Percentiles rank a stretch among this genome's conserved stretches.
Evolutionary conservation across 2,113 vertebrate genomes (phyloP).

Genomic region (Ardeotis arabs): DNA sequence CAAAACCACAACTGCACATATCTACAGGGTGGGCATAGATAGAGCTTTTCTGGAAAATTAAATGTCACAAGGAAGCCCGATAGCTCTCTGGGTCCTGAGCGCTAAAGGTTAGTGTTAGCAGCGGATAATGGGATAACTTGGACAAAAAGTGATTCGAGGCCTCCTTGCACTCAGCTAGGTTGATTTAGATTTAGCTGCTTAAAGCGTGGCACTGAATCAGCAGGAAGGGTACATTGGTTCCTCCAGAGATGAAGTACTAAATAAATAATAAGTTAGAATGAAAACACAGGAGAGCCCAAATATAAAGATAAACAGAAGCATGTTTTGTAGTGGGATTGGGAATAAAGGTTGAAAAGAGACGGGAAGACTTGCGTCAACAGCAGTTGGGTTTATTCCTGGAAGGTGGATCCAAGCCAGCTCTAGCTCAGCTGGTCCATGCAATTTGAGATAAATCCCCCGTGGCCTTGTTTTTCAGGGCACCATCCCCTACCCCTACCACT

Average conservation of each 20-base stretch:
- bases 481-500: too few relatives aligned
- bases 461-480: neutral
- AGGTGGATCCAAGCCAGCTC: rapidly evolving
- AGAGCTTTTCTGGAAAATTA: neutral
- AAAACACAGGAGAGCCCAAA: neutral
- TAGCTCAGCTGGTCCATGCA: too few relatives aligned
- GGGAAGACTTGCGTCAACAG: neutral
- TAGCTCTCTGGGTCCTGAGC: neutral
- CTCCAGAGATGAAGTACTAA: neutral
- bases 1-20: neutral
- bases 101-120: neutral
- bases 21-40: neutral
- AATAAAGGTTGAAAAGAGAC: neutral
- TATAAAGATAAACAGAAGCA: neutral
- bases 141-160: neutral
- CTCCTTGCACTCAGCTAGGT: neutral
- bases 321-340: neutral
- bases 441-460: neutral
- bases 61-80: neutral
- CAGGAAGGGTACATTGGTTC: neutral
- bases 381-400: neutral
- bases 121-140: neutral
- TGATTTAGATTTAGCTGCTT: neutral
- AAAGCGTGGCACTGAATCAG: neutral
- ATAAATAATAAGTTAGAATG: neutral